phyloP scores from a whole-genome alignment of 1,140 invertebrate species.

The Druon quercuslanigerum region DNA sequence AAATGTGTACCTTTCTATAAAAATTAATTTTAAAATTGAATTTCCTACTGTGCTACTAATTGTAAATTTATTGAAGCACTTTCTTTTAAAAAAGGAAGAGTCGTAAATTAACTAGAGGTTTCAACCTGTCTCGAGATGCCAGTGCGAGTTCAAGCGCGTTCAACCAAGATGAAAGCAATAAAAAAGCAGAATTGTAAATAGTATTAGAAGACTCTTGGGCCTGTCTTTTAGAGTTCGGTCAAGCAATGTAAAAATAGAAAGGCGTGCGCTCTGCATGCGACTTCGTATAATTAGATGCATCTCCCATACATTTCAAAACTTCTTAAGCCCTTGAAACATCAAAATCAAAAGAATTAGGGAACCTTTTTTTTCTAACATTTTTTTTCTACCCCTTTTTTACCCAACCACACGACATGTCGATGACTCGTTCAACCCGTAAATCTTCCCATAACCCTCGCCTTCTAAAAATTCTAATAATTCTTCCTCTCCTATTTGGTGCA shows the following conservation, averaged over 20 bases:
- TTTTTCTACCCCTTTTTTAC: constrained; percentile 21
- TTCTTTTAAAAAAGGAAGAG: background rate
- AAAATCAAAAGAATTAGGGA: constrained; percentile 25
- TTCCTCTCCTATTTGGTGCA: background rate
- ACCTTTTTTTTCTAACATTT: constrained; percentile 40
- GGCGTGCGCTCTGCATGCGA: constrained; percentile 71
- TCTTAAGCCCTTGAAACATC: constrained; percentile 35
- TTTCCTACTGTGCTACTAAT: no score
- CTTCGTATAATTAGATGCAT: constrained; percentile 72
- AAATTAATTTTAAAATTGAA: no score
- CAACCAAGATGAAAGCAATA: constrained; percentile 15
- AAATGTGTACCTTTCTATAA: no score
- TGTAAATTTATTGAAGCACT: no score
- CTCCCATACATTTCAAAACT: constrained; percentile 55
- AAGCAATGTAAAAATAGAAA: constrained; percentile 72
- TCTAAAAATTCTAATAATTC: constrained; percentile 10
- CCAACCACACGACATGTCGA: constrained; percentile 29
- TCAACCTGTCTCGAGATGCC: background rate
- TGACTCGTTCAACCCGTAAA: constrained; percentile 12
- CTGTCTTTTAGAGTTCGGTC: constrained; percentile 67
- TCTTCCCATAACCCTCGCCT: background rate
- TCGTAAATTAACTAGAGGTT: background rate
- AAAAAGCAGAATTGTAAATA: constrained; percentile 18
- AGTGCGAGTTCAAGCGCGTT: constrained; percentile 16
- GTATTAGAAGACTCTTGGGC: constrained; percentile 53